A percentile compares a stretch with the other conserved stretches of the same genome.
Conservation (phyloP, 2,797 vertebrate species). For the Coreius guichenoti region DNA sequence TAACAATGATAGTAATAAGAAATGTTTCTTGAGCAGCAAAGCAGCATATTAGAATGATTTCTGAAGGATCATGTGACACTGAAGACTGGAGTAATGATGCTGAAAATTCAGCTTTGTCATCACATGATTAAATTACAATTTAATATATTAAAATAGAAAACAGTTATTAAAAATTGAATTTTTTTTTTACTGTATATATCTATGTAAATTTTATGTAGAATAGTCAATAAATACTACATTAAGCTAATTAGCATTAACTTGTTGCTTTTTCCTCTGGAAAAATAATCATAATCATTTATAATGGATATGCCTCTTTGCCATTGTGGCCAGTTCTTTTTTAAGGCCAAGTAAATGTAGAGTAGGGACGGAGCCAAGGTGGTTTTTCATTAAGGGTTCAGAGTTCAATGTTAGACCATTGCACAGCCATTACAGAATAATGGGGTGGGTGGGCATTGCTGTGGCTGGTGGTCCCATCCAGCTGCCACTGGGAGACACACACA, state of each 20-base stretch:
- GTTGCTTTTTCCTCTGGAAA: background rate
- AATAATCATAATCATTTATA: conserved; percentile 5
- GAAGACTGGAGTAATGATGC: background rate
- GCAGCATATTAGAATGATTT: background rate
- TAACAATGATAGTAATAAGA: background rate
- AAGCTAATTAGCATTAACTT: background rate
- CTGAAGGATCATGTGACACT: background rate
- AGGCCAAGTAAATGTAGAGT: conserved; percentile 31
- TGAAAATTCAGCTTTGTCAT: background rate
- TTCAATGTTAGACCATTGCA: conserved; percentile 80
- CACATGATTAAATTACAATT: background rate
- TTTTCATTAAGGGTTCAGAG: conserved; percentile 65
- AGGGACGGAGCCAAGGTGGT: conserved; percentile 44
- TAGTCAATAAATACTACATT: background rate
- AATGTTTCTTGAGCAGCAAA: background rate
- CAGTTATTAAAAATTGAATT: background rate
- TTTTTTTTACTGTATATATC: background rate
- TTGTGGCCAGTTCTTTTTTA: background rate
- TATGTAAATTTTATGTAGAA: background rate
- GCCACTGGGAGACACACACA: conserved; percentile 80
- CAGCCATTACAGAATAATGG: conserved; percentile 66
- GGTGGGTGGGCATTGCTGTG: conserved; percentile 68
- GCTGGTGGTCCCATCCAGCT: conserved; percentile 76
- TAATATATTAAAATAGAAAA: background rate
- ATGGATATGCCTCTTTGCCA: background rate